phyloP scores from a whole-genome alignment of 2,888 invertebrate species.

The Callyntrura guangdongensis region DNA sequence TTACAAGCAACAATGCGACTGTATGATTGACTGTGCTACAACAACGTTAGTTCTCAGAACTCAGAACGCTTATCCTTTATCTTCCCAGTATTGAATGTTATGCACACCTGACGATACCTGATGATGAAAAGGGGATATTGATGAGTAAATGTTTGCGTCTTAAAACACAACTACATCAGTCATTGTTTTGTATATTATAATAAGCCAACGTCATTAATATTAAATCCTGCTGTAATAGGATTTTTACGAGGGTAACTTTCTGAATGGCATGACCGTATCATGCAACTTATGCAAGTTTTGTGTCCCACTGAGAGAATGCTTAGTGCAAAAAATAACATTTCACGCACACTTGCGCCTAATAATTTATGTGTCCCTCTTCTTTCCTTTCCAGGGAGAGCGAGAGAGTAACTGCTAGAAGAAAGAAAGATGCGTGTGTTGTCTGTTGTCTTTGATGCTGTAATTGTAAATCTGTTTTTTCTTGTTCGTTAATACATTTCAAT shows the following conservation, averaged over 20 bases:
- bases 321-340: slow-evolving; percentile 24
- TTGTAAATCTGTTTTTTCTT: not conserved
- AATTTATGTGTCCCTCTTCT: slow-evolving; percentile 12
- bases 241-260: not conserved
- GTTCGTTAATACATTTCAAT: not conserved
- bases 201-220: not conserved
- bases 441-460: no score
- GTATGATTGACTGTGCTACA: no score
- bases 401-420: not conserved
- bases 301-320: slow-evolving; percentile 29
- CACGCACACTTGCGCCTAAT: slow-evolving; percentile 50
- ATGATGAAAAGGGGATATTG: no score
- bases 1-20: no score
- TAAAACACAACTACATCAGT: no score
- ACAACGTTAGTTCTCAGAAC: no score
- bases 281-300: not conserved
- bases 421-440: not conserved
- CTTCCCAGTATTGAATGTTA: no score
- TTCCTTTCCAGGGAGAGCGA: slow-evolving; percentile 21
- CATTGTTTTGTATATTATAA: no score
- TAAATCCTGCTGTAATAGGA: not conserved
- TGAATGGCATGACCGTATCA: slow-evolving; percentile 18
- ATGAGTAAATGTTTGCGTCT: no score
- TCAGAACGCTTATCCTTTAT: no score
- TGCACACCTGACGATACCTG: no score